A percentile compares a stretch with the other conserved stretches of the same genome.
phyloP scores from a whole-genome alignment of 1,140 invertebrate species.

The Drosophila arizonae region DNA sequence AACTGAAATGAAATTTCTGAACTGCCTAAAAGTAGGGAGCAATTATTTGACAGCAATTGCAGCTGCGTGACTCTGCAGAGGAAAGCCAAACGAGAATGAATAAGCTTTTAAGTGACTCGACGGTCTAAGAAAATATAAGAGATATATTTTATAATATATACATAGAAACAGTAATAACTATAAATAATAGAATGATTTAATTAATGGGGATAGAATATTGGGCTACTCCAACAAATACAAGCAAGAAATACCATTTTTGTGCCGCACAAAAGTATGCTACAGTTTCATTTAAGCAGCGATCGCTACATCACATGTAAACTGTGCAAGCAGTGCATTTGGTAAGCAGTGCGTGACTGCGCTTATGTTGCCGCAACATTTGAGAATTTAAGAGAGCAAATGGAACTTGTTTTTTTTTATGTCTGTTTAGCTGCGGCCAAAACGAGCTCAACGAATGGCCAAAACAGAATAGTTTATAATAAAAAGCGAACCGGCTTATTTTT shows the following conservation, averaged over 20 bases:
- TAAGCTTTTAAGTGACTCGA: too few species aligned
- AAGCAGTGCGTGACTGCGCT: constrained; percentile 20
- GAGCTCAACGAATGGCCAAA: constrained; percentile 16
- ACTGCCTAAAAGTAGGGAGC: background rate
- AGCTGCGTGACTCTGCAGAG: background rate
- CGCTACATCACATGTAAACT: background rate
- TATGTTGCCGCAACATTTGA: constrained; percentile 58
- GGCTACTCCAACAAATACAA: background rate
- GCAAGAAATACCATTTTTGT: background rate
- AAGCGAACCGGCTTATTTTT: constrained; percentile 68
- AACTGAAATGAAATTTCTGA: too few species aligned
- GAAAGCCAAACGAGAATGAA: too few species aligned
- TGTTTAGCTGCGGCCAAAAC: background rate
- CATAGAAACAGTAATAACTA: background rate
- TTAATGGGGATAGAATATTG: background rate
- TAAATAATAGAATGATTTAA: background rate
- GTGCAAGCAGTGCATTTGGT: constrained; percentile 16
- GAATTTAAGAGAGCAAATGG: constrained; percentile 58
- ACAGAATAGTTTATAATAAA: constrained; percentile 39
- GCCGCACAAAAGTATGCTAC: constrained; percentile 16
- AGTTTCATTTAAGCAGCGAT: background rate
- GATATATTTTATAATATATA: too few species aligned
- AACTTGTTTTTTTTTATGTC: constrained; percentile 32
- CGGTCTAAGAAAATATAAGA: too few species aligned
- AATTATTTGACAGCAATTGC: background rate